Base-by-base conservation (phyloP, 1,140 invertebrate species). In the Mactra quadrangularis region DNA sequence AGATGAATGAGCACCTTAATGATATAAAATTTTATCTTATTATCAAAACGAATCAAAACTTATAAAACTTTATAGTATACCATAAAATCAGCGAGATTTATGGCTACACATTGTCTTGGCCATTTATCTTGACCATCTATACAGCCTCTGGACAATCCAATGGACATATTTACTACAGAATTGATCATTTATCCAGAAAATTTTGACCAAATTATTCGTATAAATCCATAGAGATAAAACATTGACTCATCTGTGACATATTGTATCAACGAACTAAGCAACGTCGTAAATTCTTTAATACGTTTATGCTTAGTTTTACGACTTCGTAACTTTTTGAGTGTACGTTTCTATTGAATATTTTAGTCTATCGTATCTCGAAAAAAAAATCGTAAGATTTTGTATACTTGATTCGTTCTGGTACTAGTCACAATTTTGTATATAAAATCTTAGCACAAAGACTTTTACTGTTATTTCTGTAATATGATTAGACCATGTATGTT, bases 51-150 rank as follows among this genome's bases (percentile, higher is more conserved):
- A 9, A 38, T 27, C 29, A n/a, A 2, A 50, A 1, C n/a, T 19
- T 47, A 19, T 31, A 68, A 50, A 68, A 47, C 25, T 55, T 68
- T 68, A 68, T 68, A n/a, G n/a, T 68, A 29, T 41, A 35, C n/a
- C 29, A 68, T 47, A 47, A 68, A 68, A 68, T 29, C 19, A 31
- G 19, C 19, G 7, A 33, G 64, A 68, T 68, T 68, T 68, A 68
- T 68, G 45, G 41, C 45, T 68, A 38, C 45, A 17, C n/a, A 31
- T 33, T 29, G 64, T 29, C 25, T 45, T 50, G 64, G 29, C 45
- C 41, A 52, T 33, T 64, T 50, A 68, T 68, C 64, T 68, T 6
- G 3, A 1, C 38, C 3, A 68, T 68, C 64, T 68, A 68, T 68
- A 19, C 45, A 68, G 27, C 64, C 45, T 4, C 9, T 38, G 45